A percentile compares a stretch with the other conserved stretches of the same genome.
These are phyloP conservation scores for Spatulosminthurus flaviceps DNA, from an alignment of 2,888 invertebrate species.

Conservation along the genomic window DNA sequence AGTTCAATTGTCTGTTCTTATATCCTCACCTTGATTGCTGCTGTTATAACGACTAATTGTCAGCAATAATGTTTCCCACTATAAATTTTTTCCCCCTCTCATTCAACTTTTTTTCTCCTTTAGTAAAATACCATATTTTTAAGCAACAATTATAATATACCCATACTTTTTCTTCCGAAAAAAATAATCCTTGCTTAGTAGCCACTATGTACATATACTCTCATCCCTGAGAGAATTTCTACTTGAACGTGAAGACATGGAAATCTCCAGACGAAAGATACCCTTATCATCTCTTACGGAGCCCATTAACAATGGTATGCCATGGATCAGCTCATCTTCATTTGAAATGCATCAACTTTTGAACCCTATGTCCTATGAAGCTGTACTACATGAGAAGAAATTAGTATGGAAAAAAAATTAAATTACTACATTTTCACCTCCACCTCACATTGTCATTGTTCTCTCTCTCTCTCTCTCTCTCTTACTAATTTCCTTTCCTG, in stretches of 20 bases:
- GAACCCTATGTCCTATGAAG: not conserved
- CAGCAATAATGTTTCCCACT: conserved; percentile 48
- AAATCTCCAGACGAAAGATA: not conserved
- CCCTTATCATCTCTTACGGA: too few species aligned
- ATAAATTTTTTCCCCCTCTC: conserved; percentile 32
- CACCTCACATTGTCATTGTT: not conserved
- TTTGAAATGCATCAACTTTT: not conserved
- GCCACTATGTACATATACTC: not conserved
- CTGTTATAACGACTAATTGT: conserved; percentile 48
- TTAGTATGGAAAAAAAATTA: too few species aligned
- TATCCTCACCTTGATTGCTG: conserved; percentile 47
- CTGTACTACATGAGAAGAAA: too few species aligned
- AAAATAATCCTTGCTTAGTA: not conserved
- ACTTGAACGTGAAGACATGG: not conserved
- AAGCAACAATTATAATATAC: conserved; percentile 29
- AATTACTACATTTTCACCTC: not conserved
- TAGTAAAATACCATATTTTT: conserved; percentile 27
- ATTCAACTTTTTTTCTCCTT: conserved; percentile 15
- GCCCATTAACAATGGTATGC: too few species aligned
- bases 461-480: not conserved
- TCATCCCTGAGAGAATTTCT: not conserved
- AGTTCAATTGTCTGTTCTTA: conserved; percentile 36
- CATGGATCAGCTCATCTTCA: not conserved
- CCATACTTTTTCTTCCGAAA: not conserved
- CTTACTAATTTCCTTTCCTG: not conserved